A percentile compares a stretch with the other conserved stretches of the same genome.
Evolutionary conservation across 2,113 vertebrate species (phyloP).

Genomic region (Ptychochromis oligacanthus): DNA sequence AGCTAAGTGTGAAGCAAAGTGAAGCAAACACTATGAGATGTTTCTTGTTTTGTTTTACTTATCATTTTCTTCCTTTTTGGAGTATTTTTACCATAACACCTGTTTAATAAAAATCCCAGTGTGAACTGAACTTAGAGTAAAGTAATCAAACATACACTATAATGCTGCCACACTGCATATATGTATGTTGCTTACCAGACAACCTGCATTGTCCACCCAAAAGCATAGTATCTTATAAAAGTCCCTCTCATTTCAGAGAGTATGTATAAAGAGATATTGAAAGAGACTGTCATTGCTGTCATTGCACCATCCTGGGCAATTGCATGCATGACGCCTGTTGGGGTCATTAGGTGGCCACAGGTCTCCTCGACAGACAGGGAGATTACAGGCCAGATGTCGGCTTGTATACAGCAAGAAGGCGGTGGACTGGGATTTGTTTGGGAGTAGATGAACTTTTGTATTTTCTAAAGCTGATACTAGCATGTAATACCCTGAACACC

Average conservation of each 20-base stretch:
- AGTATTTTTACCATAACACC: neutral
- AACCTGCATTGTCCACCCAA: constrained; percentile 31
- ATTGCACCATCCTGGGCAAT: constrained; percentile 70
- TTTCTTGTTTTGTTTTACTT: too few relatives aligned
- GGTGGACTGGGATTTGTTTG: constrained; percentile 72
- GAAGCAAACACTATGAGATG: too few relatives aligned
- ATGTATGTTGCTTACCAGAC: neutral
- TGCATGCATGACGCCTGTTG: constrained; percentile 72
- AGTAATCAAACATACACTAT: neutral
- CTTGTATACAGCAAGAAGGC: constrained; percentile 74
- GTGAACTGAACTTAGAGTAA: neutral
- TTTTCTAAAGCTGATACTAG: constrained; percentile 64
- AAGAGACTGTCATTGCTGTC: constrained; percentile 69
- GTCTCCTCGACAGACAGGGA: constrained; percentile 71
- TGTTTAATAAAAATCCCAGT: neutral
- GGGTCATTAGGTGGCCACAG: constrained; percentile 77
- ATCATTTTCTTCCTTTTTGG: too few relatives aligned
- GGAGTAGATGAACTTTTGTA: constrained; percentile 64
- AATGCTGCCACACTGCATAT: neutral
- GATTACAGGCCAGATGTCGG: constrained; percentile 76
- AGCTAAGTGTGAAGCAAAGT: neutral
- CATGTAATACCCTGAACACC: constrained; percentile 42
- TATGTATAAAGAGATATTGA: constrained; percentile 67
- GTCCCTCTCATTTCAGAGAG: constrained; percentile 68
- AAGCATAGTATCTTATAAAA: constrained; percentile 6